These are phyloP conservation scores for Plodia interpunctella DNA, from an alignment of 1,140 invertebrate species.

Conservation along the genomic window DNA sequence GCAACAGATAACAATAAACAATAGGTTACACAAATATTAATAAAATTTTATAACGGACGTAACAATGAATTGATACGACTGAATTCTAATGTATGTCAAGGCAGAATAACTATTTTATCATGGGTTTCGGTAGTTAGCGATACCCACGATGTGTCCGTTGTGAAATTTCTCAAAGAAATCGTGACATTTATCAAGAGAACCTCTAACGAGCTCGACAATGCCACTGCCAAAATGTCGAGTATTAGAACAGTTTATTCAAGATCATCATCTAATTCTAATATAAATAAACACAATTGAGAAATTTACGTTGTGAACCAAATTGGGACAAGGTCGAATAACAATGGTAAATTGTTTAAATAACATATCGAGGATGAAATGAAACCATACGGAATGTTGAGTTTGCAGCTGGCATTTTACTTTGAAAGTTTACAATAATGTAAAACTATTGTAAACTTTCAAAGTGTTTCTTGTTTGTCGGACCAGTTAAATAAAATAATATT, in stretches of 20 bases:
- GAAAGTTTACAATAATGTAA: no score
- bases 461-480: no score
- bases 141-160: conserved; percentile 16
- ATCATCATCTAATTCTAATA: conserved; percentile 43
- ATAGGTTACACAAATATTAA: conserved; percentile 12
- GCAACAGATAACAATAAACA: conserved; percentile 11
- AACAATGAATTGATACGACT: conserved; percentile 16
- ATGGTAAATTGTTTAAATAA: conserved; percentile 53
- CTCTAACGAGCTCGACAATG: conserved; percentile 40
- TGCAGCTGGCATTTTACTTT: not conserved
- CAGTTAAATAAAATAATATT: no score
- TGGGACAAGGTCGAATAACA: conserved; percentile 58
- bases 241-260: conserved; percentile 39
- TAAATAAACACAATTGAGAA: conserved; percentile 50
- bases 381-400: conserved; percentile 16
- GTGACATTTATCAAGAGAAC: conserved; percentile 40
- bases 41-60: conserved; percentile 11
- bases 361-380: conserved; percentile 46
- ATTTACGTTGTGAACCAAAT: conserved; percentile 27
- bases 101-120: conserved; percentile 30
- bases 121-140: conserved; percentile 33
- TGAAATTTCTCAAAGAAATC: conserved; percentile 40
- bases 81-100: conserved; percentile 40
- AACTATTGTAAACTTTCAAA: no score
- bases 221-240: conserved; percentile 29